Percentiles rank a stretch among this genome's conserved stretches.
phyloP scores from a whole-genome alignment of 2,113 vertebrate genomes.

The Carollia perspicillata region DNA sequence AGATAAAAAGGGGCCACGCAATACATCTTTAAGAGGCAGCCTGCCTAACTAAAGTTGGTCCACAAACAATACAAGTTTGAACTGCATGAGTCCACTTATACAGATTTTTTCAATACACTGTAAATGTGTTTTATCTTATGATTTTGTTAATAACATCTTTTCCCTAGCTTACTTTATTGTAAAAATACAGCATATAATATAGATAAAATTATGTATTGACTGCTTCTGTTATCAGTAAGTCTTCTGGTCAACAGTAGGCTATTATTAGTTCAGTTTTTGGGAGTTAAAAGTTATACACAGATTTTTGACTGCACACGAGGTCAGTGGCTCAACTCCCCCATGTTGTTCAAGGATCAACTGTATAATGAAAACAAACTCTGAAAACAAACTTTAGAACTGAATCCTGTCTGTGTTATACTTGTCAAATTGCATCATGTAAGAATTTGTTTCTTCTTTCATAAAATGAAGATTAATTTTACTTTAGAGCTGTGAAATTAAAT shows the following conservation, averaged over 20 bases:
- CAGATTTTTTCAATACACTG: not conserved
- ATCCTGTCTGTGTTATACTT: not conserved
- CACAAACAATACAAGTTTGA: not conserved
- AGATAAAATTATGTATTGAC: not conserved
- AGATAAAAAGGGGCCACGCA: not conserved
- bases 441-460: conserved; percentile 14
- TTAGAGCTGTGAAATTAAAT: not conserved
- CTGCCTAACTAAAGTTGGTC: not conserved
- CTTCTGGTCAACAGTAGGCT: not conserved
- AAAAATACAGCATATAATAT: not conserved
- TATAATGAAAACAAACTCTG: not conserved
- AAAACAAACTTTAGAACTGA: not conserved
- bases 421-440: not conserved
- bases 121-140: not conserved
- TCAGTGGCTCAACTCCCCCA: not conserved
- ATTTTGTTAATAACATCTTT: not conserved
- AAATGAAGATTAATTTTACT: conserved; percentile 12
- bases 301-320: not conserved
- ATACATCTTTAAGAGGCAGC: not conserved
- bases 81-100: not conserved
- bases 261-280: not conserved
- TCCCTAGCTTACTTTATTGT: not conserved
- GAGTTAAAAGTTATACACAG: not conserved
- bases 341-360: not conserved
- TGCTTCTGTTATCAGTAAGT: not conserved